Conservation (phyloP, 1,140 invertebrate species). For the Pararge aegeria region DNA sequence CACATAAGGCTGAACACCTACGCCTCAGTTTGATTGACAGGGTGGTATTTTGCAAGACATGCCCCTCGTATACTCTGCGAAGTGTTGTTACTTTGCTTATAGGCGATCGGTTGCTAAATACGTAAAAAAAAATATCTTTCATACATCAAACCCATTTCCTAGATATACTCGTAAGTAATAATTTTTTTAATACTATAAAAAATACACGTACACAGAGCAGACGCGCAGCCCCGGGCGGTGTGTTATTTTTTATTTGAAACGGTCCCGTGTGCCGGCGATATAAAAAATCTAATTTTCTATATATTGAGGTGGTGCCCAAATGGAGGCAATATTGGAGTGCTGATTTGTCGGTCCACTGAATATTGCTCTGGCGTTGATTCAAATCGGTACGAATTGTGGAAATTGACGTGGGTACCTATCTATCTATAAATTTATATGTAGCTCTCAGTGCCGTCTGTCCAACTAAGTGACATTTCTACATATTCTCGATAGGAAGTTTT, state of each 20-base stretch:
- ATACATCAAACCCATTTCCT: no score
- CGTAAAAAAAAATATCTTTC: no score
- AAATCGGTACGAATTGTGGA: conserved; percentile 64
- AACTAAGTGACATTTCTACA: no score
- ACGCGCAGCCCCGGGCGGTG: conserved; percentile 11
- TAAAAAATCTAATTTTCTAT: conserved; percentile 73
- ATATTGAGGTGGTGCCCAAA: conserved; percentile 71
- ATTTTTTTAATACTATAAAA: not conserved
- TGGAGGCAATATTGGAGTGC: conserved; percentile 77
- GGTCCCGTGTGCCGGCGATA: conserved; percentile 38
- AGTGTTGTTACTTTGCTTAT: no score
- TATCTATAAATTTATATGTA: not conserved
- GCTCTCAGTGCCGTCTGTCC: not conserved
- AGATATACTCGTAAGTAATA: no score
- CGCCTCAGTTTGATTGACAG: no score
- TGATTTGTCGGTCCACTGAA: conserved; percentile 75
- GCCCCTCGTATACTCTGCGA: no score
- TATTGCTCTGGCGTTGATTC: conserved; percentile 75
- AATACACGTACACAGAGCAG: not conserved
- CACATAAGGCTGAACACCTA: no score
- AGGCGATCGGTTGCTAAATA: no score
- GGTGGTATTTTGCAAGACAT: no score
- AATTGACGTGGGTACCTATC: conserved; percentile 36
- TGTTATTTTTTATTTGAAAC: conserved; percentile 25
- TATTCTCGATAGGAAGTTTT: no score